Conservation (phyloP, 2,888 invertebrate genomes). For the Sinohyriopsis cumingii region DNA sequence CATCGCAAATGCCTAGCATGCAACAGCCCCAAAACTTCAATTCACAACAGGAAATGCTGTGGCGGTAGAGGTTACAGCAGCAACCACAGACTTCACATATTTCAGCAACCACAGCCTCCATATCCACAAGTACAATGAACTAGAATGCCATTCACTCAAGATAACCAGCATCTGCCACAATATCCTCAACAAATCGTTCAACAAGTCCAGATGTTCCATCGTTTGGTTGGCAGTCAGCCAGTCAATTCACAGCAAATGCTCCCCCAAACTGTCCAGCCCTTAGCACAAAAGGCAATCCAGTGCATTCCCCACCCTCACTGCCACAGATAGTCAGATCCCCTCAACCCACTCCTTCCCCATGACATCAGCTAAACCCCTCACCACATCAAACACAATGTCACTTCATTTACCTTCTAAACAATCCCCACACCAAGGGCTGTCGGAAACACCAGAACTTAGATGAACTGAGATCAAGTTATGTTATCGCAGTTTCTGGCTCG, state of each 20-base stretch:
- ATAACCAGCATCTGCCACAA: slow-evolving; percentile 62
- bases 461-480: slow-evolving; percentile 74
- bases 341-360: slow-evolving; percentile 84
- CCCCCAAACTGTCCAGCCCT: slow-evolving; percentile 75
- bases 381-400: slow-evolving; percentile 69
- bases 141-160: slow-evolving; percentile 46
- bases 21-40: slow-evolving; percentile 25
- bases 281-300: slow-evolving; percentile 79
- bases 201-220: slow-evolving; percentile 70
- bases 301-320: slow-evolving; percentile 82
- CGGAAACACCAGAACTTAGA: slow-evolving; percentile 70
- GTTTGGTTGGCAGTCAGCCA: slow-evolving; percentile 74
- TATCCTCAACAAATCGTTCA: slow-evolving; percentile 67
- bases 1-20: no score
- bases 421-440: slow-evolving; percentile 68
- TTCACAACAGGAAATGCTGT: slow-evolving; percentile 60
- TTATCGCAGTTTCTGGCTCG: slow-evolving; percentile 66
- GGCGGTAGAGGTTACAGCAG: slow-evolving; percentile 54
- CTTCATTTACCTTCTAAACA: slow-evolving; percentile 64
- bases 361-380: slow-evolving; percentile 73
- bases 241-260: slow-evolving; percentile 77
- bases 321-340: slow-evolving; percentile 79
- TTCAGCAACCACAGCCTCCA: slow-evolving; percentile 54
- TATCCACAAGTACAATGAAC: slow-evolving; percentile 50
- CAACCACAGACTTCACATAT: slow-evolving; percentile 69